phyloP scores from a whole-genome alignment of 2,113 vertebrate genomes.

The Pollimyrus isidori region DNA sequence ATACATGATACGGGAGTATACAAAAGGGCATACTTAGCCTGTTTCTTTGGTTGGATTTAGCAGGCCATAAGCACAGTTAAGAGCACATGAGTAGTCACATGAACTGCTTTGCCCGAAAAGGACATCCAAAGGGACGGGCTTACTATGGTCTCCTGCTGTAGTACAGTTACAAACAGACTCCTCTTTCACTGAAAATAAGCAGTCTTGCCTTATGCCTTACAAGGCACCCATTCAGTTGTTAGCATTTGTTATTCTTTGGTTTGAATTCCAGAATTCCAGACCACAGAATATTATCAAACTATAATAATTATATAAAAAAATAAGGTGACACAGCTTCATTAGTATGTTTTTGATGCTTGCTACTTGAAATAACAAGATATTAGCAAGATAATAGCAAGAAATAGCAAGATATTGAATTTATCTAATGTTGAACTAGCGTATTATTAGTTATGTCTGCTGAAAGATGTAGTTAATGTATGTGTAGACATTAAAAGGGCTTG shows the following conservation, averaged over 20 bases:
- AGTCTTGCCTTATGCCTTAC: neutral
- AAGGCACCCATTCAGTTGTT: neutral
- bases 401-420: neutral
- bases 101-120: conserved; percentile 37
- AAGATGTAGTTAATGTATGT: neutral
- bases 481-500: neutral
- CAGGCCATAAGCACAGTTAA: conserved; percentile 34
- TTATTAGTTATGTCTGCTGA: neutral
- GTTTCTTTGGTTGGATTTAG: conserved; percentile 46
- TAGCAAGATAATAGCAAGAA: too few species aligned
- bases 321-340: neutral
- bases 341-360: neutral
- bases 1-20: conserved; percentile 4
- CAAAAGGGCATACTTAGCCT: conserved; percentile 44
- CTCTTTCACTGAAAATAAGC: conserved; percentile 7
- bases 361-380: neutral
- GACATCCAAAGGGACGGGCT: conserved; percentile 18
- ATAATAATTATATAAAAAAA: neutral
- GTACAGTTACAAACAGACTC: neutral
- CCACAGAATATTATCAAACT: neutral
- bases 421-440: neutral
- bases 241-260: neutral
- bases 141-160: conserved; percentile 16
- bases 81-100: conserved; percentile 61
- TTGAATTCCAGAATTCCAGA: neutral